Evolutionary conservation across 2,888 invertebrate genomes (phyloP).

Genomic region (Stenurella melanura): DNA sequence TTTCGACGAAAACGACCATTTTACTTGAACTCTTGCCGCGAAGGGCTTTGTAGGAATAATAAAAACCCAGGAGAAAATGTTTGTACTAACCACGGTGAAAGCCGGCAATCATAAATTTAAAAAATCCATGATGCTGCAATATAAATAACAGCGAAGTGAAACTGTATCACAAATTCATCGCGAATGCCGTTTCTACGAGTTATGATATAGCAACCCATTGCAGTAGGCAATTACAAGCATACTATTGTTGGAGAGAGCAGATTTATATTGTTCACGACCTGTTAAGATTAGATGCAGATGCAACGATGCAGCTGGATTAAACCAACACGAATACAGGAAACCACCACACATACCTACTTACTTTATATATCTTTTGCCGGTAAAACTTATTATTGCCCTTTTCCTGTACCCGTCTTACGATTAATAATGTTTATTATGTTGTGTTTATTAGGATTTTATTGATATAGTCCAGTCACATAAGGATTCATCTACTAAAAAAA

Average conservation of each 20-base stretch:
- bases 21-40: neutral
- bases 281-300: constrained; percentile 42
- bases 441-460: too few species aligned
- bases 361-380: constrained; percentile 18
- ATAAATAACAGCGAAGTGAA: neutral
- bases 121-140: neutral
- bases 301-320: constrained; percentile 42
- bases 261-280: constrained; percentile 43
- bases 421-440: neutral
- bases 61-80: neutral
- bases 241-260: constrained; percentile 36
- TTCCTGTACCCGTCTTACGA: neutral
- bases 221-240: constrained; percentile 38
- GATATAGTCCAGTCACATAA: too few species aligned
- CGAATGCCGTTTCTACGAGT: neutral
- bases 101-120: neutral
- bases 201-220: constrained; percentile 9
- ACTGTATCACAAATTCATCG: neutral
- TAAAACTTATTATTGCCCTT: constrained; percentile 18
- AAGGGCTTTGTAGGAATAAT: neutral
- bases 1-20: neutral
- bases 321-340: constrained; percentile 38
- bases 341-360: constrained; percentile 25
- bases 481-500: too few species aligned
- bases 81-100: neutral